Evolutionary conservation across 2,113 vertebrate genomes (phyloP).

Genomic region (Odobenus rosmarus): DNA sequence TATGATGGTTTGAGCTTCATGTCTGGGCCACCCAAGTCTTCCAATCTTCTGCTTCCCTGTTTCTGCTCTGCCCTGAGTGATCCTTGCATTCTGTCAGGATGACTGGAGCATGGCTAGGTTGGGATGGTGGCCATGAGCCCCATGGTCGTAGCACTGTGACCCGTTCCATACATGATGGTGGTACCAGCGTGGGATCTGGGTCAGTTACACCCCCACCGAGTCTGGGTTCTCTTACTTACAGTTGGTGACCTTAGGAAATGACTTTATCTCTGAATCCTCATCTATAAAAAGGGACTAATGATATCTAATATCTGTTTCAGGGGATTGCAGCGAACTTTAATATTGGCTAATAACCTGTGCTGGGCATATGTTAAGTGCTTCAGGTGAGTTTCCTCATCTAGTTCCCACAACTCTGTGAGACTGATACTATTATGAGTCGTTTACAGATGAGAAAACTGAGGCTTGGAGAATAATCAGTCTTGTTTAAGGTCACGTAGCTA

Average conservation of each 20-base stretch:
- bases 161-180: background rate
- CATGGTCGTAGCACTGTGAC: background rate
- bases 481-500: background rate
- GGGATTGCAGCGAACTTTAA: background rate
- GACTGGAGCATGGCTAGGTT: too few species aligned
- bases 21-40: background rate
- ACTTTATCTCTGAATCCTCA: slow-evolving; percentile 36
- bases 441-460: background rate
- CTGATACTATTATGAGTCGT: background rate
- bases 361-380: background rate
- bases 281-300: background rate
- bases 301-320: background rate
- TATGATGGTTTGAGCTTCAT: background rate
- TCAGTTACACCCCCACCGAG: background rate
- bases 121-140: background rate
- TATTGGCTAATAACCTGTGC: background rate
- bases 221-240: background rate
- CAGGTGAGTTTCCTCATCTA: background rate
- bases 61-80: background rate
- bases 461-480: background rate
- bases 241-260: background rate
- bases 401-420: background rate
- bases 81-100: background rate
- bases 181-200: background rate
- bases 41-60: background rate